Percentiles rank a stretch among this genome's conserved stretches.
phyloP scores from a whole-genome alignment of 2,888 invertebrate genomes.

The Flexamia atlantica region DNA sequence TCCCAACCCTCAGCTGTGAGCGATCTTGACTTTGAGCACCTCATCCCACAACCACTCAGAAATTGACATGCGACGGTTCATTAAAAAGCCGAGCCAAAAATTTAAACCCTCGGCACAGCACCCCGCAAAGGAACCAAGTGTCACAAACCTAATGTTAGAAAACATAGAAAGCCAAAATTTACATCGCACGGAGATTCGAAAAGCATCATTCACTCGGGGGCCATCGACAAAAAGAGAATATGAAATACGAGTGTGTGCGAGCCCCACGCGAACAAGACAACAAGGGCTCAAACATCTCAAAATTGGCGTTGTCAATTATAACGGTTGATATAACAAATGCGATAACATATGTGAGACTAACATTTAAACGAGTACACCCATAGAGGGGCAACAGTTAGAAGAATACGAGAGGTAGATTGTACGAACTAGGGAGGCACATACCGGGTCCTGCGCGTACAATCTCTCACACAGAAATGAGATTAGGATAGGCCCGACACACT shows the following conservation, averaged over 20 bases:
- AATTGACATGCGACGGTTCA: slow-evolving; percentile 39
- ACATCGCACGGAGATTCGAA: slow-evolving; percentile 16
- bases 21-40: slow-evolving; percentile 46
- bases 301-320: slow-evolving; percentile 51
- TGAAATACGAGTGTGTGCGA: slow-evolving; percentile 40
- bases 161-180: slow-evolving; percentile 42
- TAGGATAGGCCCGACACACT: background rate
- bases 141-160: slow-evolving; percentile 41
- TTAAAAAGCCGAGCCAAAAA: slow-evolving; percentile 31
- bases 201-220: slow-evolving; percentile 51
- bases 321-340: slow-evolving; percentile 53
- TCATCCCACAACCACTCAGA: slow-evolving; percentile 46
- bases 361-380: slow-evolving; percentile 44
- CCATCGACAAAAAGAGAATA: slow-evolving; percentile 35
- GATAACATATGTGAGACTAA: slow-evolving; percentile 54
- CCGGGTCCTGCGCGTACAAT: slow-evolving; percentile 42
- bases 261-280: slow-evolving; percentile 40
- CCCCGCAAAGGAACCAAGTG: slow-evolving; percentile 52
- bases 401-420: slow-evolving; percentile 39
- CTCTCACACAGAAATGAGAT: slow-evolving; percentile 13
- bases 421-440: slow-evolving; percentile 47
- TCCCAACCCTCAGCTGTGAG: slow-evolving; percentile 38
- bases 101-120: slow-evolving; percentile 36
- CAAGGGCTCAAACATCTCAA: slow-evolving; percentile 37
- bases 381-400: slow-evolving; percentile 48